These are phyloP conservation scores for Moxostoma hubbsi DNA, from an alignment of 2,797 vertebrate genomes.

Conservation along the genomic window DNA sequence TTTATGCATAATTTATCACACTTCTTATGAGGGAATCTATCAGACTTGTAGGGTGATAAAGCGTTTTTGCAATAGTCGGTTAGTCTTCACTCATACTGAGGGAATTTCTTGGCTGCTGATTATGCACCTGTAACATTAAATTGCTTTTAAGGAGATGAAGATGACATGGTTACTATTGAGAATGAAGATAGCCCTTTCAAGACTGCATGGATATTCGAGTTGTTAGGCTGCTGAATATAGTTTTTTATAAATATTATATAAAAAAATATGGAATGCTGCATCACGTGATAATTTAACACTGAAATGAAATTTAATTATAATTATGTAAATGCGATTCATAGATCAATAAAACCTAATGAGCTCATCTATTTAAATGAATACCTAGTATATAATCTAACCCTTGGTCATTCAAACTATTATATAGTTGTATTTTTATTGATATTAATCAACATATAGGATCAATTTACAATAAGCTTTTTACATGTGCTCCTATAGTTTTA, in stretches of 20 bases:
- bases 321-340: too few relatives aligned
- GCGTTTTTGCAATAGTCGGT: background rate
- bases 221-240: background rate
- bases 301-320: background rate
- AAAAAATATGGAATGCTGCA: background rate
- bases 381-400: too few relatives aligned
- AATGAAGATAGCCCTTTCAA: background rate
- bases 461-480: too few relatives aligned
- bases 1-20: constrained; percentile 36
- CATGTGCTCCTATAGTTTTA: too few relatives aligned
- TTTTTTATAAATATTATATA: background rate
- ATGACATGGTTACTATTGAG: background rate
- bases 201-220: background rate
- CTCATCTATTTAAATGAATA: too few relatives aligned
- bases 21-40: constrained; percentile 5
- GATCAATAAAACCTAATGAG: too few relatives aligned
- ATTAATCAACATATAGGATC: too few relatives aligned
- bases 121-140: constrained; percentile 20
- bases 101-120: constrained; percentile 10
- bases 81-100: constrained; percentile 10
- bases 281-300: background rate
- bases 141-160: background rate
- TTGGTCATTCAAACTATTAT: too few relatives aligned
- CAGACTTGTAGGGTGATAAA: constrained; percentile 7
- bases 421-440: too few relatives aligned